Evolutionary conservation across 2,113 vertebrate genomes (phyloP), one percentile per base, ranked within the genome.

Genomic region (Carassius gibelio): DNA sequence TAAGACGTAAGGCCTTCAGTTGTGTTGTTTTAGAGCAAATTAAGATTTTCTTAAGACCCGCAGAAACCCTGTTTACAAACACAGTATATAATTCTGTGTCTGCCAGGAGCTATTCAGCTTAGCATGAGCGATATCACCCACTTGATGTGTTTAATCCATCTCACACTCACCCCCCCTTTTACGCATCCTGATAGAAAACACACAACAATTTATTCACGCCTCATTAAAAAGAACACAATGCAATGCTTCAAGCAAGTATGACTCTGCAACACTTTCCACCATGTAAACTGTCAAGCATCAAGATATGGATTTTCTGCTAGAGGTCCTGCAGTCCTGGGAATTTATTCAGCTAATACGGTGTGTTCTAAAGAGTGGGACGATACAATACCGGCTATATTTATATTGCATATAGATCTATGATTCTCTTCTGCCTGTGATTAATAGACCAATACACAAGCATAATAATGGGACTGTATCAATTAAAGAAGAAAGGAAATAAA

Each of bases 301-400:
- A 84, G 9, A 62, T 86, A 84, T 76, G 66, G 69, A 81, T 75
- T 86, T 84, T 86, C n/a, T 82, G 48, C 77, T 77, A 48, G 62
- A 84, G 84, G 75, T 82, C 82, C 77, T 89, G 84, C 76, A 19
- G 21, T 83, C 30, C 45, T 76, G 21, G 69, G 88, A 86, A 87
- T 91, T 85, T 81, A 89, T 89, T 91, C 76, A 81, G 76, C 87
- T 84, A 88, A 90, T 92, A 87, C 84, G 66, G 84, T 81, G 76
- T 83, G 86, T 87, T 82, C 82, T 83, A 71, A 82, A 87, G 77
- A 89, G 80, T 21, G 66, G 86, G 86, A 87, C 89, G 88, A 86
- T 81, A 86, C 78, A 86, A 89, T 75, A 82, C 84, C 15, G 69
- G 83, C 86, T 78, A 85, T 90, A 84, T 84, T 91, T 82, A 8